Conservation (phyloP, 2,888 invertebrate genomes). For the Anthrax anthrax region DNA sequence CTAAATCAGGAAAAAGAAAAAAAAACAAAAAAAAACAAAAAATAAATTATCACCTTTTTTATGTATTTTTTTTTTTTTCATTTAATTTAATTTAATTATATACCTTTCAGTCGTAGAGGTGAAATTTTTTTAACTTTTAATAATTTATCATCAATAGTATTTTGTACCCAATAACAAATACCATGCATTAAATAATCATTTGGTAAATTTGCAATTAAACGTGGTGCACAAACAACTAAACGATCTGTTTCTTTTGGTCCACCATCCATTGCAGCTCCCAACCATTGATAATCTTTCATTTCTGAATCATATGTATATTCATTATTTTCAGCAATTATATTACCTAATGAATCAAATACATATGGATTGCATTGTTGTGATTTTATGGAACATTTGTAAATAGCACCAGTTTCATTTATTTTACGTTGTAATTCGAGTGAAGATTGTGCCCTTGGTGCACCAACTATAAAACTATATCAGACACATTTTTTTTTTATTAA, state of each 20-base stretch:
- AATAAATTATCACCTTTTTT: not conserved
- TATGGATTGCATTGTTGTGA: slow-evolving; percentile 28
- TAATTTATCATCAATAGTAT: slow-evolving; percentile 25
- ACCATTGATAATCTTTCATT: slow-evolving; percentile 35
- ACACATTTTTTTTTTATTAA: too few species aligned
- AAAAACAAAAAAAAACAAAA: not conserved
- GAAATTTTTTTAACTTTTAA: slow-evolving; percentile 25
- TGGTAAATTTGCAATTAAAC: slow-evolving; percentile 22
- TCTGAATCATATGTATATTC: slow-evolving; percentile 28
- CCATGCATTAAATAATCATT: slow-evolving; percentile 31
- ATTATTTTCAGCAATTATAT: slow-evolving; percentile 18
- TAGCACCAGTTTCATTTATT: slow-evolving; percentile 38
- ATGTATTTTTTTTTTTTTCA: too few species aligned
- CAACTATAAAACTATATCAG: slow-evolving; percentile 35
- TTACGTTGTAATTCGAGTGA: slow-evolving; percentile 26
- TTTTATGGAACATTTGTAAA: slow-evolving; percentile 35
- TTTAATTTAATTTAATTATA: not conserved
- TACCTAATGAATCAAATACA: slow-evolving; percentile 30
- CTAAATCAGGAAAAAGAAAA: not conserved
- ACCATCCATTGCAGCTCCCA: slow-evolving; percentile 39
- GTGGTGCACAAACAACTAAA: slow-evolving; percentile 34
- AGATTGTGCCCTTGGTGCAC: slow-evolving; percentile 41
- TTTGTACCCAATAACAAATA: slow-evolving; percentile 31
- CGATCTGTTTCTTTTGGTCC: slow-evolving; percentile 30
- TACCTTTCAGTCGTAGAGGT: slow-evolving; percentile 24